Conservation (phyloP, 2,797 vertebrate species). For the Sebastes iracundus region DNA sequence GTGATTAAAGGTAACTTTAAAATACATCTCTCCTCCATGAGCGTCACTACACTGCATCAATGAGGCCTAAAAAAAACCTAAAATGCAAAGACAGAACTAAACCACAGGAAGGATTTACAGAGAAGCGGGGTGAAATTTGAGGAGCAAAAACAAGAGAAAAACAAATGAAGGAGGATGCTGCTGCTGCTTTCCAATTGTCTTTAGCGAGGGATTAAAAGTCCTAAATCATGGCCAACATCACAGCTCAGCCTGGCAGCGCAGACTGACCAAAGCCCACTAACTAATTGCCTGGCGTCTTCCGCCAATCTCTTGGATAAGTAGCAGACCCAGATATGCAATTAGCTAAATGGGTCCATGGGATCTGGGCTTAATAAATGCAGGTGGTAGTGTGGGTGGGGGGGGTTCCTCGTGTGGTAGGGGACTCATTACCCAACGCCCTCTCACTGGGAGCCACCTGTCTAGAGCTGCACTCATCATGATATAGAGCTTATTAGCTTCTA, state of each 20-base stretch:
- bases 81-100: background rate
- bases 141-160: background rate
- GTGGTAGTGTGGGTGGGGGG: background rate
- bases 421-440: conserved; percentile 22
- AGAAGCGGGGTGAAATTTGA: background rate
- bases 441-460: conserved; percentile 37
- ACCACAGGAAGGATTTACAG: background rate
- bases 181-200: background rate
- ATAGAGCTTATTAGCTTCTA: background rate
- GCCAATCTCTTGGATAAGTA: conserved; percentile 37
- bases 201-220: conserved; percentile 7
- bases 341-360: conserved; percentile 67
- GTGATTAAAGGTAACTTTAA: background rate
- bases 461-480: conserved; percentile 11
- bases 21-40: background rate
- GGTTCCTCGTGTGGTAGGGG: background rate
- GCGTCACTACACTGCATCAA: background rate
- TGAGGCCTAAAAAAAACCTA: background rate
- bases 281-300: conserved; percentile 50
- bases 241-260: conserved; percentile 5
- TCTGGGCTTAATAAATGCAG: conserved; percentile 55
- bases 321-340: conserved; percentile 62
- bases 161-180: background rate
- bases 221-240: conserved; percentile 44
- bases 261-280: conserved; percentile 32